Evolutionary conservation across 2,113 vertebrate genomes (phyloP).

Genomic region (Nematolebias whitei): DNA sequence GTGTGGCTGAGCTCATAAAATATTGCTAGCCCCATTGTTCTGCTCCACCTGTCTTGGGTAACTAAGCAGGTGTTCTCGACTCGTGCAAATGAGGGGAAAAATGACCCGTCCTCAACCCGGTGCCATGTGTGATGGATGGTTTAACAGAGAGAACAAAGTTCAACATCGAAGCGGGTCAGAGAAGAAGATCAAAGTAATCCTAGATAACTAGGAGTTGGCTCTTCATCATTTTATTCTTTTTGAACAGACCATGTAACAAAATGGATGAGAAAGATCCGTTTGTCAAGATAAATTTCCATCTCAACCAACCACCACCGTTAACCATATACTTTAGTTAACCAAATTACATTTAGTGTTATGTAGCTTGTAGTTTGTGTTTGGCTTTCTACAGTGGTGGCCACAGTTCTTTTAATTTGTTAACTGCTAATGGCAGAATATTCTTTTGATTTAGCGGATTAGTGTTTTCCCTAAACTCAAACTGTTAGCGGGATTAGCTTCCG

Average conservation of each 20-base stretch:
- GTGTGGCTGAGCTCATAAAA: slow-evolving; percentile 3
- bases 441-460: too few species aligned
- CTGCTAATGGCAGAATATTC: too few species aligned
- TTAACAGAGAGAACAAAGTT: slow-evolving; percentile 45
- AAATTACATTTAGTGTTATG: too few species aligned
- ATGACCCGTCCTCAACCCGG: slow-evolving; percentile 54
- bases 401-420: too few species aligned
- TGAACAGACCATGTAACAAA: slow-evolving; percentile 1
- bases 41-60: slow-evolving; percentile 6
- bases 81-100: slow-evolving; percentile 23
- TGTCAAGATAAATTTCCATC: neutral
- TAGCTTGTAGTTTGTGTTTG: too few species aligned
- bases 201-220: slow-evolving; percentile 29
- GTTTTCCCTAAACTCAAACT: too few species aligned
- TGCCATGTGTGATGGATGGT: slow-evolving; percentile 63
- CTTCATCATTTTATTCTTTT: slow-evolving; percentile 32
- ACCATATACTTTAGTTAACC: too few species aligned
- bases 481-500: too few species aligned
- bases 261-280: neutral
- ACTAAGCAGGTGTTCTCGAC: slow-evolving; percentile 50
- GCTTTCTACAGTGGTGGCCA: too few species aligned
- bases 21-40: neutral
- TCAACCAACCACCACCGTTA: too few species aligned
- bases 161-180: slow-evolving; percentile 45
- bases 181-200: slow-evolving; percentile 51